These are phyloP conservation scores for Holocentrus rufus DNA, from an alignment of 2,797 vertebrate species.

Conservation along the genomic window DNA sequence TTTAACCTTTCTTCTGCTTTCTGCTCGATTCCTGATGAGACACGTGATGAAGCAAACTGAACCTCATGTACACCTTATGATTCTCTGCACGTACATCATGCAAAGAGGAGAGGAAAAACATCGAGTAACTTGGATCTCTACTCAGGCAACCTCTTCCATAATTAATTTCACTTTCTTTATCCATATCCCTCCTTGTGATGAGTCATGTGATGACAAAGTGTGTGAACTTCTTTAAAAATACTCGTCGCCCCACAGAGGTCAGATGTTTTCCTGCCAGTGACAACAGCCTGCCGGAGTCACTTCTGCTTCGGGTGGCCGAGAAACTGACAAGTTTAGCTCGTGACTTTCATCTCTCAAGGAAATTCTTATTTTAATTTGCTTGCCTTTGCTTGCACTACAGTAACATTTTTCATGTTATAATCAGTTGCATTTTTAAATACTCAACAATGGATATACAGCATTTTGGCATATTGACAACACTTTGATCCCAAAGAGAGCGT, in stretches of 20 bases:
- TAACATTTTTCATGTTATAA: too few species aligned
- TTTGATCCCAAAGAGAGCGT: too few species aligned
- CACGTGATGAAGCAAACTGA: neutral
- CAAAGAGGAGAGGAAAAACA: neutral
- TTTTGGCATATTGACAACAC: too few species aligned
- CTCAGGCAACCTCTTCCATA: too few species aligned
- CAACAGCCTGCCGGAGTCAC: neutral
- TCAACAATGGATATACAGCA: too few species aligned
- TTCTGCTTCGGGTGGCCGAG: neutral
- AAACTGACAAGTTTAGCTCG: too few species aligned
- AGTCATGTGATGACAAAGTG: neutral
- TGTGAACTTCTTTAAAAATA: slow-evolving; percentile 11
- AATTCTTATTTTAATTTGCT: too few species aligned
- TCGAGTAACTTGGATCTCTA: neutral
- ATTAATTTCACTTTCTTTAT: neutral
- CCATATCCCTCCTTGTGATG: neutral
- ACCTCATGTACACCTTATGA: too few species aligned
- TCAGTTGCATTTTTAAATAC: too few species aligned
- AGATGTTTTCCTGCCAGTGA: neutral
- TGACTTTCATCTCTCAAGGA: too few species aligned
- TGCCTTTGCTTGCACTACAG: too few species aligned
- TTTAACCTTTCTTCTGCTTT: neutral
- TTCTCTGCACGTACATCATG: too few species aligned
- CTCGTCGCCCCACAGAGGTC: neutral
- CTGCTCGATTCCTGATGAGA: neutral